phyloP scores from a whole-genome alignment of 1,140 invertebrate genomes.

The Halictus rubicundus region DNA sequence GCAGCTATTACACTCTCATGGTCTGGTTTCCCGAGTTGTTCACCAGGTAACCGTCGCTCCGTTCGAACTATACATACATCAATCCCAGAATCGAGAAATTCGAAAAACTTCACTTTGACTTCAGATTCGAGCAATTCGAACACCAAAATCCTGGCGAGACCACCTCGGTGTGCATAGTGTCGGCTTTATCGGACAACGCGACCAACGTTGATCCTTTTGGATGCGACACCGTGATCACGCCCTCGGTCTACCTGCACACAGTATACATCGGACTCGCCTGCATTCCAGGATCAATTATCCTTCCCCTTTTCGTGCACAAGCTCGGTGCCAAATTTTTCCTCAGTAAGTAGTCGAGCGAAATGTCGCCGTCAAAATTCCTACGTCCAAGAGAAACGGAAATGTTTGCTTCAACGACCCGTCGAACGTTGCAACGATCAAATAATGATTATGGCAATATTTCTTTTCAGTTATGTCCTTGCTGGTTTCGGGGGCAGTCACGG shows the following conservation, averaged over 20 bases:
- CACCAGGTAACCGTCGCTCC: slow-evolving; percentile 66
- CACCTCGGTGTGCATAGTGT: slow-evolving; percentile 88
- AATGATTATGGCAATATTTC: not conserved
- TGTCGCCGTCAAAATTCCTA: not conserved
- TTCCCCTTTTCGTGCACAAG: slow-evolving; percentile 87
- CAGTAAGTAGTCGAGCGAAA: slow-evolving; percentile 79
- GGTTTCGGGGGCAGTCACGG: slow-evolving; percentile 86
- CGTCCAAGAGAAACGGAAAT: not conserved
- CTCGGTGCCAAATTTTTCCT: slow-evolving; percentile 88
- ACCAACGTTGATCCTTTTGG: slow-evolving; percentile 75
- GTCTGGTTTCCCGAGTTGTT: slow-evolving; percentile 92
- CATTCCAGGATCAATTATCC: slow-evolving; percentile 86
- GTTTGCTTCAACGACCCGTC: too few species aligned
- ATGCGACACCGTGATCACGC: slow-evolving; percentile 78
- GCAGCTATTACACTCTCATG: slow-evolving; percentile 91
- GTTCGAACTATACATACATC: not conserved
- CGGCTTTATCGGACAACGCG: slow-evolving; percentile 75
- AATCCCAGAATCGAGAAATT: not conserved
- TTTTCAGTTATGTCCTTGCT: slow-evolving; percentile 86
- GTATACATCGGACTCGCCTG: slow-evolving; percentile 87
- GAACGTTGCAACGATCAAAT: too few species aligned
- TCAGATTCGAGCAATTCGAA: slow-evolving; percentile 87
- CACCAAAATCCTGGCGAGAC: slow-evolving; percentile 82
- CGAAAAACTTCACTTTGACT: not conserved
- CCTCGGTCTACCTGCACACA: slow-evolving; percentile 86